Evolutionary conservation across 2,888 invertebrate species (phyloP), one percentile per base, ranked within the genome.

Genomic region (Dryobotodes eremita): DNA sequence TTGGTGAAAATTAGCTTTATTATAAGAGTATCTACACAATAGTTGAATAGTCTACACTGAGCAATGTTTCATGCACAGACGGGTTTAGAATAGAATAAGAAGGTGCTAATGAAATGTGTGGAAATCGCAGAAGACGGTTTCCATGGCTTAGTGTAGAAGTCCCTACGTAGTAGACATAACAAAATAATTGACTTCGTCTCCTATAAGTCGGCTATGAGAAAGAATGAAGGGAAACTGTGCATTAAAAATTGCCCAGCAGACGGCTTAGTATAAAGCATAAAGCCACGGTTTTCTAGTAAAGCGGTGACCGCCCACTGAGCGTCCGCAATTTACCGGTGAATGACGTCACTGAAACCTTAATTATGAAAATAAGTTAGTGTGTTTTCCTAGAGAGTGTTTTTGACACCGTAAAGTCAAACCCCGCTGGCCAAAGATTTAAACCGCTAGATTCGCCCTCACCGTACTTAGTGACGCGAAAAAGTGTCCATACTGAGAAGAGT

Each of bases 1-100:
- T 88, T 90, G 88, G 88, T 87, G 80, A 80, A 86, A 79, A 85
- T 87, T 90, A 91, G 88, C 73, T 89, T 89, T 88, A 85, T 77
- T 79, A 78, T 89, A 88, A 84, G 84, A 78, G 66, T 86, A 81
- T 71, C 68, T 86, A 87, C 84, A 88, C 84, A 80, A 81, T 88
- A 88, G 81, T 80, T 79, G 53, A 74, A 80, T 76, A 57, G 66
- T 62, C 73, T 55, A 46, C 48, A 65, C 26, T 71, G 76, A 50
- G 55, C 62, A 66, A 48, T 77, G 65, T 78, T 75, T 81, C 31
- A 57, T 71, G 77, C 66, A 77, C 73, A 73, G 55, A 2, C 17
- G 13, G 57, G n/a, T 1, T 73, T 74, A 71, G 75, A 61, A 79
- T 73, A 68, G 31, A 85, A 70, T 79, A 65, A 59, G 53, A 77